These are phyloP conservation scores for Meteorus sp. DNA, from an alignment of 1,140 invertebrate species.

Conservation along the genomic window DNA sequence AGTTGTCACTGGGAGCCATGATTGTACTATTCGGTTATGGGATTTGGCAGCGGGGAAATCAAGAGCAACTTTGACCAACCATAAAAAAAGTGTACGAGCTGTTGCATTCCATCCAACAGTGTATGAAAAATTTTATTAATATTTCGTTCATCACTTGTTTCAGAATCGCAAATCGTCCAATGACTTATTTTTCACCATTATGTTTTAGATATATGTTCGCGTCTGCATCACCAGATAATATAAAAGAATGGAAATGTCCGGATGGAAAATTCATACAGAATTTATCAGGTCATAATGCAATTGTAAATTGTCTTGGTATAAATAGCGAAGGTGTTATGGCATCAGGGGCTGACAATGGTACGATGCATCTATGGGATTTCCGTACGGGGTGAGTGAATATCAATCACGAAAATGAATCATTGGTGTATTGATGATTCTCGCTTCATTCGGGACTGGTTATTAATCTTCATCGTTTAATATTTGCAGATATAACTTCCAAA, in stretches of 20 bases:
- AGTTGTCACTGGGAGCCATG: conserved; percentile 80
- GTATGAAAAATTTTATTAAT: conserved; percentile 55
- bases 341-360: conserved; percentile 98
- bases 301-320: conserved; percentile 94
- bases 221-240: conserved; percentile 97
- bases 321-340: conserved; percentile 95
- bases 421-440: not conserved
- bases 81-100: conserved; percentile 97
- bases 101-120: conserved; percentile 89
- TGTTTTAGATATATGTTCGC: conserved; percentile 87
- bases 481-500: conserved; percentile 88
- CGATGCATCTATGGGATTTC: conserved; percentile 99
- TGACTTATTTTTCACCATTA: conserved; percentile 16
- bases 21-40: conserved; percentile 92
- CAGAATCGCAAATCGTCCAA: not conserved
- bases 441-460: no score
- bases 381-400: conserved; percentile 73
- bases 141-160: not conserved
- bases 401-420: not conserved
- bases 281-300: conserved; percentile 95
- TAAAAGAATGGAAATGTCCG: conserved; percentile 99
- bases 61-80: conserved; percentile 94
- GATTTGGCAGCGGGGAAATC: conserved; percentile 96
- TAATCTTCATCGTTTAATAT: not conserved
- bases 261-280: conserved; percentile 99